Evolutionary conservation across 2,888 invertebrate genomes (phyloP).

Genomic region (Spatulosminthurus flaviceps): DNA sequence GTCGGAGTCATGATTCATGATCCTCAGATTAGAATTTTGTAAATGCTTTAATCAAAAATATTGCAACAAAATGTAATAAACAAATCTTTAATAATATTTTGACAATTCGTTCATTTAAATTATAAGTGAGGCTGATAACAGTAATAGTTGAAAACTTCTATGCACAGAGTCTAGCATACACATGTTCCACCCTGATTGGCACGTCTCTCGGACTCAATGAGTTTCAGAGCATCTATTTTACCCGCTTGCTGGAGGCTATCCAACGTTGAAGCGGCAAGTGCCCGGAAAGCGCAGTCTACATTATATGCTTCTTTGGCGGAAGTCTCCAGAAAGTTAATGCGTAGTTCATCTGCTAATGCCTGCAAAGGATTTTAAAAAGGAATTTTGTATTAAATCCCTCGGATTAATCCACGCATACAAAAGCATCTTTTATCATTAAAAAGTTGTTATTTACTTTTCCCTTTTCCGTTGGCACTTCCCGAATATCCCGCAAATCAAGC

Average conservation of each 20-base stretch:
- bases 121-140: no score
- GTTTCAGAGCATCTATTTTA: not conserved
- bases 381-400: not conserved
- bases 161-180: no score
- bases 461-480: conserved; percentile 50
- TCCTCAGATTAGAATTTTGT: no score
- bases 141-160: no score
- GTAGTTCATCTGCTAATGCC: conserved; percentile 54
- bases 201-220: no score
- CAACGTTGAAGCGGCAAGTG: conserved; percentile 54
- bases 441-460: conserved; percentile 48
- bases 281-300: conserved; percentile 56
- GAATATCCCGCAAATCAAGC: conserved; percentile 49
- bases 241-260: conserved; percentile 20
- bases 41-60: no score
- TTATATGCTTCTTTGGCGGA: conserved; percentile 56
- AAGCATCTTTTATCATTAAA: not conserved
- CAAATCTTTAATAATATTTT: no score
- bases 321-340: conserved; percentile 58
- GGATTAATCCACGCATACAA: not conserved
- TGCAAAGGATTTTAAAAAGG: not conserved
- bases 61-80: no score
- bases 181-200: no score
- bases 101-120: no score
- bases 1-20: no score